Percentiles rank a stretch among this genome's conserved stretches.
Evolutionary conservation across 1,140 invertebrate genomes (phyloP).

Genomic region (Drosophila baimaii): DNA sequence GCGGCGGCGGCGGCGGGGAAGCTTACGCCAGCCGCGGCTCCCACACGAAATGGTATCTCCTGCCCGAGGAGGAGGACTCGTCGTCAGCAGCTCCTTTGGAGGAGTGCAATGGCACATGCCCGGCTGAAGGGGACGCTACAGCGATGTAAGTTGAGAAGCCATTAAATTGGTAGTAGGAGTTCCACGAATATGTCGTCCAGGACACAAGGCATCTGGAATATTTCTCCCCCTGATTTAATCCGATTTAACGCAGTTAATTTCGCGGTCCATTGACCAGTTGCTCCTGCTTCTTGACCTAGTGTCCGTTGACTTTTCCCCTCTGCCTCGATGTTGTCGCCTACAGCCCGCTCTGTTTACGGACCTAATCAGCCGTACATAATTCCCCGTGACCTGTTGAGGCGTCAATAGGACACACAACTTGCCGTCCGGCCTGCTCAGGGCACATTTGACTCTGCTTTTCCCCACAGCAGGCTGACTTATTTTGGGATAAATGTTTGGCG

Average conservation of each 20-base stretch:
- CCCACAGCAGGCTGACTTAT: neutral
- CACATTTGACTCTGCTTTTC: neutral
- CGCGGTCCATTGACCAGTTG: conserved; percentile 25
- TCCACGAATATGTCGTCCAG: neutral
- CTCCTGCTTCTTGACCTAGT: conserved; percentile 1
- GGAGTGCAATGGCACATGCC: conserved; percentile 19
- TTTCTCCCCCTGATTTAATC: neutral
- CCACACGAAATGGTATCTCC: conserved; percentile 70
- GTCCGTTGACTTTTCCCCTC: conserved; percentile 11
- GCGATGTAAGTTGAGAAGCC: conserved; percentile 27
- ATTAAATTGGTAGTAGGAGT: neutral
- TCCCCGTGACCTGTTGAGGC: conserved; percentile 35
- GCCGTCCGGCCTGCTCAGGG: conserved; percentile 5
- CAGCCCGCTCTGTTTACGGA: conserved; percentile 20
- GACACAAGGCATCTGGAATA: neutral
- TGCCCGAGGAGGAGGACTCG: conserved; percentile 31
- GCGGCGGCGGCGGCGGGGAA: conserved; percentile 7
- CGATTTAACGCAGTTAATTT: conserved; percentile 18
- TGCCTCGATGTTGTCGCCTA: neutral
- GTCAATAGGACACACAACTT: neutral
- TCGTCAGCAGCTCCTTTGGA: conserved; percentile 7
- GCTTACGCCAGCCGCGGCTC: conserved; percentile 51
- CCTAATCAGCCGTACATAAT: conserved; percentile 54
- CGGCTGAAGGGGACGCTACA: neutral
- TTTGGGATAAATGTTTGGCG: conserved; percentile 5